phyloP scores from a whole-genome alignment of 2,797 vertebrate species.

The Cryptoblepharus egeriae region DNA sequence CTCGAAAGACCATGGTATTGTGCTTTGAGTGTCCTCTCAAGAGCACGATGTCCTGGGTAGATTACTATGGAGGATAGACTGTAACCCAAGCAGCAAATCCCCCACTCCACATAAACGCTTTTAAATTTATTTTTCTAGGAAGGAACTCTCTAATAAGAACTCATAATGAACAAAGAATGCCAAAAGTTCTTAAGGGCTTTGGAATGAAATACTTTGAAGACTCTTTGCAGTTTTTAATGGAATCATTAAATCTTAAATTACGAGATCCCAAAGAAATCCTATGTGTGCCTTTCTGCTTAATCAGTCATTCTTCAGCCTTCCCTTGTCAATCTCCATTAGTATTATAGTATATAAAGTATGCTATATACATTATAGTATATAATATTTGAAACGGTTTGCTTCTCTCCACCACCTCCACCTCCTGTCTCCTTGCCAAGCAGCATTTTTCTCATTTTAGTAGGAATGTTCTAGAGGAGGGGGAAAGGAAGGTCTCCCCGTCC shows the following conservation, averaged over 20 bases:
- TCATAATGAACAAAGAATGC: slow-evolving; percentile 2
- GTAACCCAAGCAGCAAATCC: too few relatives aligned
- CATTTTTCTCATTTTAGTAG: slow-evolving; percentile 22
- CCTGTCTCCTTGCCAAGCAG: not conserved
- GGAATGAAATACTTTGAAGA: slow-evolving; percentile 9
- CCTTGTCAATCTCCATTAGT: not conserved
- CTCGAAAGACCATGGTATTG: too few relatives aligned
- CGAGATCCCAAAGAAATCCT: slow-evolving; percentile 14
- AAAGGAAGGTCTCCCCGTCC: not conserved
- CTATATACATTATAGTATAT: slow-evolving; percentile 14
- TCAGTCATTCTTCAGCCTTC: slow-evolving; percentile 6
- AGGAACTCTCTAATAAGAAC: not conserved
- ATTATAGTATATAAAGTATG: slow-evolving; percentile 14
- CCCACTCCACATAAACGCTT: not conserved
- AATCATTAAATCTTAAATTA: not conserved
- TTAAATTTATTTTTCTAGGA: slow-evolving; percentile 13
- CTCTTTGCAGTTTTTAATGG: not conserved
- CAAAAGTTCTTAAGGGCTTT: not conserved
- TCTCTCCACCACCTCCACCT: slow-evolving; percentile 13
- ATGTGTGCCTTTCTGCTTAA: not conserved
- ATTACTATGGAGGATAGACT: too few relatives aligned
- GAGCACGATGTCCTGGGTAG: too few relatives aligned
- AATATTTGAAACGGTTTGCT: not conserved
- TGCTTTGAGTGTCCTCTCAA: too few relatives aligned
- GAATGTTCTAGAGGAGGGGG: slow-evolving; percentile 26